A percentile compares a stretch with the other conserved stretches of the same genome.
Conservation (phyloP, 2,888 invertebrate species). For the Hypolimnas misippus region DNA sequence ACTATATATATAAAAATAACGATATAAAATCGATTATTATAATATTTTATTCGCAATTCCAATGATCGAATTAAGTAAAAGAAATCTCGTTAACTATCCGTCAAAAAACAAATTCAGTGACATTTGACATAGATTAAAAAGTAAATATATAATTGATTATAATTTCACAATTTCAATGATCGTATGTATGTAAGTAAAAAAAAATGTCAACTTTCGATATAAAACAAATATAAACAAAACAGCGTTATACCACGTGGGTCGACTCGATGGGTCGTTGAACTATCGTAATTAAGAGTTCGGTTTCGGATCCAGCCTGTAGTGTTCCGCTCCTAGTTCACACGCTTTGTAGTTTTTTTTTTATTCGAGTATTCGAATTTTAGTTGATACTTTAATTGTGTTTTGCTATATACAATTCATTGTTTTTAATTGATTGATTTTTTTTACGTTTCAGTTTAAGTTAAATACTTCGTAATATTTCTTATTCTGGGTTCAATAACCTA, state of each 20-base stretch:
- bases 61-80: not conserved
- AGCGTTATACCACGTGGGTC: conserved; percentile 39
- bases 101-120: not conserved
- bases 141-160: not conserved
- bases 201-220: conserved; percentile 12
- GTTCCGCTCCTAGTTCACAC: conserved; percentile 39
- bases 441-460: not conserved
- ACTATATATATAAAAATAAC: not conserved
- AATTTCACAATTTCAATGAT: not conserved
- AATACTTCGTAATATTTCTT: not conserved
- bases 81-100: not conserved
- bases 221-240: conserved; percentile 44
- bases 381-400: not conserved
- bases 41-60: not conserved
- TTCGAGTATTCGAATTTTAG: conserved; percentile 5
- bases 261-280: conserved; percentile 46
- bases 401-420: not conserved
- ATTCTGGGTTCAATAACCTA: not conserved
- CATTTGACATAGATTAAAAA: not conserved
- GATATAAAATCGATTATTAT: conserved; percentile 1
- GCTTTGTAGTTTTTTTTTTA: conserved; percentile 24
- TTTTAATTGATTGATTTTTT: not conserved
- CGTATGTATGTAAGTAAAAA: not conserved
- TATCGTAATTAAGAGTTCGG: conserved; percentile 55
- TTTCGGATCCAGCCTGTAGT: conserved; percentile 43